Conservation (phyloP, 2,113 vertebrate genomes). For the Dromaius novaehollandiae region DNA sequence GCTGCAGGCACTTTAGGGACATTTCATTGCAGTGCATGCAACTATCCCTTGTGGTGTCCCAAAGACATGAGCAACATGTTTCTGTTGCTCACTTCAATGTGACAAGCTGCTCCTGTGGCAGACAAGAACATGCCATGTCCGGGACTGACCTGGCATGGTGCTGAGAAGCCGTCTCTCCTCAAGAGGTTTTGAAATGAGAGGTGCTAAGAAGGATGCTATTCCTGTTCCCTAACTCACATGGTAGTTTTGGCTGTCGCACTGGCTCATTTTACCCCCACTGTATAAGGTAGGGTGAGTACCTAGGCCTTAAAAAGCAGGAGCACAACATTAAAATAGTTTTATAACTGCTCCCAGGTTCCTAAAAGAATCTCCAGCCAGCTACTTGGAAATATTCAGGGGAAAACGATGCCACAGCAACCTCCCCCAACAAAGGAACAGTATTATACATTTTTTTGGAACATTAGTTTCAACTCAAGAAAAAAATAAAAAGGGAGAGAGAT, state of each 20-base stretch:
- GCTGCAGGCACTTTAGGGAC: neutral
- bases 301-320: neutral
- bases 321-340: neutral
- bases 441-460: neutral
- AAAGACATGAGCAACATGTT: neutral
- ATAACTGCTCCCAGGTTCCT: neutral
- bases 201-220: fast-evolving
- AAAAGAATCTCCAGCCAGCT: neutral
- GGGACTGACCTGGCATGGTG: neutral
- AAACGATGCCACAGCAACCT: neutral
- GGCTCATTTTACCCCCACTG: fast-evolving
- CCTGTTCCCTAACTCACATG: fast-evolving
- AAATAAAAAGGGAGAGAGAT: neutral
- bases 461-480: slow-evolving; percentile 11
- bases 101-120: neutral
- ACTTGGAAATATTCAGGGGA: neutral
- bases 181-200: neutral
- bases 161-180: neutral
- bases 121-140: neutral
- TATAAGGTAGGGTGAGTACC: fast-evolving
- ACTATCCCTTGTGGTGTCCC: no score
- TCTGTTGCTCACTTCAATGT: neutral
- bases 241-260: neutral
- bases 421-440: neutral
- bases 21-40: neutral